phyloP scores from a whole-genome alignment of 2,888 invertebrate species.

The Archips xylosteana region DNA sequence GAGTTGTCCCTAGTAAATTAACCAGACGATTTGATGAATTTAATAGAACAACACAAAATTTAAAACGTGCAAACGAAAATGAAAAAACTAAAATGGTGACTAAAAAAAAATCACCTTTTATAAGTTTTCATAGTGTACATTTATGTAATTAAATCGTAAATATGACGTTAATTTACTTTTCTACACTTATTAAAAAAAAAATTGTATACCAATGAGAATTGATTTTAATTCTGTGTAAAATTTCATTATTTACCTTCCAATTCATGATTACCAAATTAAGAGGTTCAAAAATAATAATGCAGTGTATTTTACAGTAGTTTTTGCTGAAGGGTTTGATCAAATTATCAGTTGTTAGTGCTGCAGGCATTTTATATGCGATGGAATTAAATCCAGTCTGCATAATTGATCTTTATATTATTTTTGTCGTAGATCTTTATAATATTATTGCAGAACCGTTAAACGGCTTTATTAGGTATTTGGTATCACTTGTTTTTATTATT shows the following conservation, averaged over 20 bases:
- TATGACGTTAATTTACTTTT: not conserved
- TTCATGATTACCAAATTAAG: too few species aligned
- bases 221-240: not conserved
- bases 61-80: too few species aligned
- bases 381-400: constrained; percentile 22
- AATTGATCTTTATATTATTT: constrained; percentile 34
- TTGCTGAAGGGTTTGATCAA: not conserved
- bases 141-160: not conserved
- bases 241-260: not conserved
- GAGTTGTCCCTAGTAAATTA: too few species aligned
- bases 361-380: not conserved
- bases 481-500: not conserved
- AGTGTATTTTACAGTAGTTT: not conserved
- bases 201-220: not conserved
- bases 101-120: too few species aligned
- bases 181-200: not conserved
- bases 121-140: not conserved
- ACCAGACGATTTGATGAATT: too few species aligned
- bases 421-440: constrained; percentile 3
- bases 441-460: not conserved
- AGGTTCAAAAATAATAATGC: not conserved
- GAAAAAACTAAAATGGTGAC: too few species aligned
- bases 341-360: not conserved
- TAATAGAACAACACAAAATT: not conserved
- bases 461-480: not conserved